phyloP scores from a whole-genome alignment of 2,888 invertebrate species.

The Polymixis lichenea region DNA sequence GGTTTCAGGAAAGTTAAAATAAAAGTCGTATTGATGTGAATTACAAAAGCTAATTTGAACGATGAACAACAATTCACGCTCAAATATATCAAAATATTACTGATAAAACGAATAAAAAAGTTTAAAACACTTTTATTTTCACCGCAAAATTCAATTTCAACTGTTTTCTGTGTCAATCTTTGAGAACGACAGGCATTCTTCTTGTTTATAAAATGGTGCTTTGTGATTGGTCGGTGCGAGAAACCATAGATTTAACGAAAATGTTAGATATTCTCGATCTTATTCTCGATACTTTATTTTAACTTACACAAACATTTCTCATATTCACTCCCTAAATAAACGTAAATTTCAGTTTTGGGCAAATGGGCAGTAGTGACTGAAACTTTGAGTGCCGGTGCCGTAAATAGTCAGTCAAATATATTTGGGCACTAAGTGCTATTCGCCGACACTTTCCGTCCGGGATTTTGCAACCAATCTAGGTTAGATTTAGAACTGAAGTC shows the following conservation, averaged over 20 bases:
- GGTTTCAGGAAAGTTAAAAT: constrained; percentile 26
- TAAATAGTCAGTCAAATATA: too few relatives aligned
- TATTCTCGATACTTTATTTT: too few relatives aligned
- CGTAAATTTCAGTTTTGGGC: too few relatives aligned
- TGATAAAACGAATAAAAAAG: constrained; percentile 55
- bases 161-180: constrained; percentile 78
- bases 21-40: not conserved
- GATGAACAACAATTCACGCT: constrained; percentile 13
- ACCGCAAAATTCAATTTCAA: constrained; percentile 83
- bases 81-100: constrained; percentile 33
- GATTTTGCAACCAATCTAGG: too few relatives aligned
- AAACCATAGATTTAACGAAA: constrained; percentile 26
- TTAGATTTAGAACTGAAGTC: too few relatives aligned
- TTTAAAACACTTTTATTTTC: constrained; percentile 54
- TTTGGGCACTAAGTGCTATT: too few relatives aligned
- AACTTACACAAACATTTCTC: too few relatives aligned
- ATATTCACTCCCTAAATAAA: too few relatives aligned
- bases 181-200: constrained; percentile 66
- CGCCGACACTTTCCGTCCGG: too few relatives aligned
- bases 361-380: too few relatives aligned
- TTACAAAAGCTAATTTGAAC: constrained; percentile 3
- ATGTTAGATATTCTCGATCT: constrained; percentile 26
- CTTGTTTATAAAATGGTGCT: constrained; percentile 74
- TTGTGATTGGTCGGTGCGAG: constrained; percentile 71
- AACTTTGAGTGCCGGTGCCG: too few relatives aligned